Evolutionary conservation across 2,888 invertebrate genomes (phyloP).

Genomic region (Chaetogeoica ovagalla): DNA sequence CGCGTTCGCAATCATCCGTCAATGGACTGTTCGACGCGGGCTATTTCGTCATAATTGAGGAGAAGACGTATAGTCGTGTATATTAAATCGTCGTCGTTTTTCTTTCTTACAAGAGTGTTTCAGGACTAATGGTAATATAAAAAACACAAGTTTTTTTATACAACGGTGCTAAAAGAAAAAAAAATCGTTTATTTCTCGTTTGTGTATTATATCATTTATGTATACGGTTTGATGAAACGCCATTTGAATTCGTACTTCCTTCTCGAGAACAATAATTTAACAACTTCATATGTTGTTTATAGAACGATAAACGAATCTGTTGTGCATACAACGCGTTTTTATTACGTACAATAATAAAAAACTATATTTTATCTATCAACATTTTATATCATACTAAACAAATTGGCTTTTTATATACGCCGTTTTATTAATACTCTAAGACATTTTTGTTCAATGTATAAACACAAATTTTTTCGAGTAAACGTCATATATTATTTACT

Average conservation of each 20-base stretch:
- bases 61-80: background rate
- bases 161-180: background rate
- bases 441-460: no score
- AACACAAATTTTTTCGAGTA: no score
- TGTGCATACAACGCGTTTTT: no score
- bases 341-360: no score
- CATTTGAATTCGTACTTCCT: background rate
- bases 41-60: slow-evolving; percentile 42
- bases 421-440: no score
- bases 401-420: no score
- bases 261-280: background rate
- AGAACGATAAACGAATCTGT: no score
- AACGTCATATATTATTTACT: no score
- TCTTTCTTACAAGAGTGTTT: background rate
- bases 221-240: background rate
- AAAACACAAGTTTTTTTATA: background rate
- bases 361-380: no score
- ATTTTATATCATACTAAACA: no score
- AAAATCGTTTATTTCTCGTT: background rate
- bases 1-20: slow-evolving; percentile 31
- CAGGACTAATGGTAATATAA: background rate
- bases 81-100: background rate
- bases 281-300: no score
- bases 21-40: slow-evolving; percentile 26
- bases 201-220: background rate